Conservation (phyloP, 1,140 invertebrate genomes). For the Drosophila neocordata region DNA sequence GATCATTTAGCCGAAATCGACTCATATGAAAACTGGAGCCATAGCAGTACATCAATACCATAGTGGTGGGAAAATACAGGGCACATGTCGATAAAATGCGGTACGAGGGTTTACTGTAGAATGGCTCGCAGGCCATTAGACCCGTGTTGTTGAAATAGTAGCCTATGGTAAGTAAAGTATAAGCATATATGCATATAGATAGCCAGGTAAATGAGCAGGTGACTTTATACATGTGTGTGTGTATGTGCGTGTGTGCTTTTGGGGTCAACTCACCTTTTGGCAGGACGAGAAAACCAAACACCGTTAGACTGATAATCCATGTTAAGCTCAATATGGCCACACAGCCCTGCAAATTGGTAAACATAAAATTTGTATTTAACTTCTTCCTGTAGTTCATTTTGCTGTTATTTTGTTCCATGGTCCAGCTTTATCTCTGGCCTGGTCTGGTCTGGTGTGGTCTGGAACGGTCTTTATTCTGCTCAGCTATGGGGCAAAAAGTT, state of each 20-base stretch:
- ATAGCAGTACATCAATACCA: slow-evolving; percentile 95
- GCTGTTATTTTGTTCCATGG: slow-evolving; percentile 1
- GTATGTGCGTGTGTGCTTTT: neutral
- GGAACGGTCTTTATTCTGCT: neutral
- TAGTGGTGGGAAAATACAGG: slow-evolving; percentile 94
- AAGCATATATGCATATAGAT: slow-evolving; percentile 17
- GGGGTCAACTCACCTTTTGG: slow-evolving; percentile 85
- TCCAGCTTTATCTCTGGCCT: no score
- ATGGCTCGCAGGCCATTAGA: slow-evolving; percentile 92
- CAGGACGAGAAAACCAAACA: slow-evolving; percentile 91
- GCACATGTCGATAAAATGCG: slow-evolving; percentile 92
- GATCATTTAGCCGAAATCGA: slow-evolving; percentile 88
- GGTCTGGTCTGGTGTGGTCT: neutral
- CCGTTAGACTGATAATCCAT: slow-evolving; percentile 91
- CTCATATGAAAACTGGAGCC: slow-evolving; percentile 94
- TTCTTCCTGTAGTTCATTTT: neutral
- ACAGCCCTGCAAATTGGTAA: slow-evolving; percentile 86
- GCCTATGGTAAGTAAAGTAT: slow-evolving; percentile 81
- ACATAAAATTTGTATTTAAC: slow-evolving; percentile 26
- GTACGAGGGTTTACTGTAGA: slow-evolving; percentile 89
- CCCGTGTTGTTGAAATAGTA: slow-evolving; percentile 94
- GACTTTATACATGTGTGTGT: neutral
- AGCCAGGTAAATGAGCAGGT: slow-evolving; percentile 5
- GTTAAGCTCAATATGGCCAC: slow-evolving; percentile 91
- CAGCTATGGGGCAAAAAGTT: neutral